phyloP scores from a whole-genome alignment of 2,888 invertebrate species.

The Papilio elwesi region DNA sequence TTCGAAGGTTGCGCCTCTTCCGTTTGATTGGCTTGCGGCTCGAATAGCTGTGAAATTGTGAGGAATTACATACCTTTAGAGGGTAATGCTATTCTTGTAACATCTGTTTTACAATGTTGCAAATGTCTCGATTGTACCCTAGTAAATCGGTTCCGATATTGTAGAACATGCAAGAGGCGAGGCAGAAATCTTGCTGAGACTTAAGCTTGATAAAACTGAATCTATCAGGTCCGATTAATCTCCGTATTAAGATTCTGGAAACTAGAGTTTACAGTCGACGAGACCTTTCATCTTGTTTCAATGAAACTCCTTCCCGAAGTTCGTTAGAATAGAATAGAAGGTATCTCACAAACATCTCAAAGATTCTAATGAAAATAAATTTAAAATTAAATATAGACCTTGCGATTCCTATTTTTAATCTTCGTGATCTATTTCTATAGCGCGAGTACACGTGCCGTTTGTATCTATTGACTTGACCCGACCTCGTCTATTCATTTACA shows the following conservation, averaged over 20 bases:
- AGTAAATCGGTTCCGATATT: no score
- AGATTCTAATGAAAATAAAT: no score
- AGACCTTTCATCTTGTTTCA: no score
- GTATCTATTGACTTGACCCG: constrained; percentile 16
- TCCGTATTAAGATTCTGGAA: no score
- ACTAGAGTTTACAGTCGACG: no score
- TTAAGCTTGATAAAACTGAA: no score
- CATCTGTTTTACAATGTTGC: no score
- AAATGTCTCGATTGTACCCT: no score
- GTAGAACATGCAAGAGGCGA: no score
- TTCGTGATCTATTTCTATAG: constrained; percentile 12
- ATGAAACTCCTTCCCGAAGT: no score
- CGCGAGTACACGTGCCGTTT: not conserved
- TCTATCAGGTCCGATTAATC: no score
- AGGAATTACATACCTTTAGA: not conserved
- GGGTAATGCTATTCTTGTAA: not conserved
- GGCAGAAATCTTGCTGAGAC: no score
- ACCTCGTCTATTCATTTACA: constrained; percentile 18
- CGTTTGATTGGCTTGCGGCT: not conserved
- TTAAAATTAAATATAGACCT: not conserved
- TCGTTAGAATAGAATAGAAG: not conserved
- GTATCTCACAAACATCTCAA: not conserved
- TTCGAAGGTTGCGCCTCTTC: not conserved
- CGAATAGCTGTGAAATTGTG: not conserved
- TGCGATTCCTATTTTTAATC: not conserved